phyloP scores from a whole-genome alignment of 2,797 vertebrate genomes.

The Aldrovandia affinis region DNA sequence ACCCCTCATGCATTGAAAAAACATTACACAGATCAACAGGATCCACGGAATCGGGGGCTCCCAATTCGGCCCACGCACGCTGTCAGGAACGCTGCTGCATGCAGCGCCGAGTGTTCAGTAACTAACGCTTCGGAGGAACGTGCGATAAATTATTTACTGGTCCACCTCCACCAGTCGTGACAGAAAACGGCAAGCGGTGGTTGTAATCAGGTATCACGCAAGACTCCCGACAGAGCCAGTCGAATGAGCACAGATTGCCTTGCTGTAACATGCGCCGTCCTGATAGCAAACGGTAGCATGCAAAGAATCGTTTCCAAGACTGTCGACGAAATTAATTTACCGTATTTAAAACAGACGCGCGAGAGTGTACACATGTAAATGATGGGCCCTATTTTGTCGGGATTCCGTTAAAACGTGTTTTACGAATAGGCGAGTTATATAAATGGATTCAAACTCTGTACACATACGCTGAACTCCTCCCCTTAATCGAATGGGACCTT shows the following conservation, averaged over 20 bases:
- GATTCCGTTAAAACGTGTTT: neutral
- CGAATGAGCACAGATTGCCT: neutral
- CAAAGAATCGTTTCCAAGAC: neutral
- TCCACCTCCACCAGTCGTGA: slow-evolving; percentile 6
- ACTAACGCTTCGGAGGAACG: neutral
- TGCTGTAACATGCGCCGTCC: neutral
- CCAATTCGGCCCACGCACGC: neutral
- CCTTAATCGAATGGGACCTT: neutral
- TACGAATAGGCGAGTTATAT: neutral
- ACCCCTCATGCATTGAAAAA: neutral
- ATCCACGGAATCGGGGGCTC: slow-evolving; percentile 50
- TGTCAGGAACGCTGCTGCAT: neutral
- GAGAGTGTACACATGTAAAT: neutral
- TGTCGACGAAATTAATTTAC: neutral
- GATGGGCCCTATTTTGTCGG: neutral
- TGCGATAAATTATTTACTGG: neutral
- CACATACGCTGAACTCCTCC: neutral
- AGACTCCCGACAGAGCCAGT: neutral
- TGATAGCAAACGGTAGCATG: neutral
- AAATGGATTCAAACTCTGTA: neutral
- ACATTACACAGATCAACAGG: slow-evolving; percentile 65
- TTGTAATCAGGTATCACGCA: slow-evolving; percentile 4
- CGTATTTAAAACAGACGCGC: neutral
- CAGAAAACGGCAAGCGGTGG: slow-evolving; percentile 6
- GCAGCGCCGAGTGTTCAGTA: neutral